Conservation (phyloP, 2,888 invertebrate genomes). For the Oasisia sp. region DNA sequence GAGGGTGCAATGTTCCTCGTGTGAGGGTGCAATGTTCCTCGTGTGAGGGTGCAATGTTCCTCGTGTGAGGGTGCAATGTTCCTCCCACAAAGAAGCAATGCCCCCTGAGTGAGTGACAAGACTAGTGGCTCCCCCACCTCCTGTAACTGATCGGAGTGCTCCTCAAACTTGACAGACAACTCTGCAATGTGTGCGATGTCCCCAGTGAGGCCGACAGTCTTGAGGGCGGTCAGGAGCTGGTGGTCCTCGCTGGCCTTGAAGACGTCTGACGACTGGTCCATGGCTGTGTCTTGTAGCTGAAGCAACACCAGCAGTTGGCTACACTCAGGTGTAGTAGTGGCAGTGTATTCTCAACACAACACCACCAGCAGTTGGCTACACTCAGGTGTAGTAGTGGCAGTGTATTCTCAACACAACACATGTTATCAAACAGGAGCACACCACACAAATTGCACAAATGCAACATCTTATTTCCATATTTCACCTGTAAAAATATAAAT, state of each 20-base stretch:
- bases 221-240: slow-evolving; percentile 72
- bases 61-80: no score
- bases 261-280: slow-evolving; percentile 85
- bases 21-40: no score
- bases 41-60: no score
- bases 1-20: no score
- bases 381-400: background rate
- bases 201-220: slow-evolving; percentile 79
- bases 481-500: no score
- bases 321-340: background rate
- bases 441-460: no score
- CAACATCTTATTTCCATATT: no score
- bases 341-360: no score
- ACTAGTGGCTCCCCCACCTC: slow-evolving; percentile 75
- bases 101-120: background rate
- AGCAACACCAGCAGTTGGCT: slow-evolving; percentile 46
- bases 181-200: slow-evolving; percentile 92
- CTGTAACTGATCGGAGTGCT: slow-evolving; percentile 97
- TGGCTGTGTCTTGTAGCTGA: slow-evolving; percentile 83
- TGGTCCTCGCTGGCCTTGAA: slow-evolving; percentile 67
- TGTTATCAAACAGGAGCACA: no score
- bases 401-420: no score
- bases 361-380: background rate
- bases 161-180: slow-evolving; percentile 92
- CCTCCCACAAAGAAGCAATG: no score